A percentile compares a stretch with the other conserved stretches of the same genome.
phyloP scores from a whole-genome alignment of 2,888 invertebrate genomes.

The Linnaemya tessellans region DNA sequence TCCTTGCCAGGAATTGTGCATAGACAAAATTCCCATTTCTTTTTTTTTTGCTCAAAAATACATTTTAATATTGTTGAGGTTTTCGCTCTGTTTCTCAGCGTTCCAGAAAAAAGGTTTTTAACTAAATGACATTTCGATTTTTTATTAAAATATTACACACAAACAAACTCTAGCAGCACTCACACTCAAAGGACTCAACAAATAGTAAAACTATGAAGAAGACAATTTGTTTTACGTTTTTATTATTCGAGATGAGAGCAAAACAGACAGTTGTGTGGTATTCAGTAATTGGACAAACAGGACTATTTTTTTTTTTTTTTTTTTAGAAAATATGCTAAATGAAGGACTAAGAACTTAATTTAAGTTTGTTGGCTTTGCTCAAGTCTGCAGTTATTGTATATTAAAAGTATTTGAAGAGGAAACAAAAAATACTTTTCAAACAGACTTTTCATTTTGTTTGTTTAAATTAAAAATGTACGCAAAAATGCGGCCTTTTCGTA shows the following conservation, averaged over 20 bases:
- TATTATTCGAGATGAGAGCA: neutral
- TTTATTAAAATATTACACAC: conserved; percentile 15
- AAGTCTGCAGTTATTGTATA: neutral
- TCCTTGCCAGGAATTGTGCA: neutral
- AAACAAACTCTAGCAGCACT: neutral
- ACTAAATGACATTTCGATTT: conserved; percentile 36
- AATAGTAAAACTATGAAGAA: neutral
- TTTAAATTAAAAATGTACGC: too few relatives aligned
- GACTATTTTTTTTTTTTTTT: neutral
- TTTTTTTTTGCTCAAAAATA: neutral
- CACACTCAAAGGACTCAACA: neutral
- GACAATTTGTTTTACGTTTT: neutral
- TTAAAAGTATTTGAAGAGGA: too few relatives aligned
- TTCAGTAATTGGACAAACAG: conserved; percentile 8
- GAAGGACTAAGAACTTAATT: neutral
- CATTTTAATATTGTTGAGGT: conserved; percentile 41
- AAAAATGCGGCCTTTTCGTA: too few relatives aligned
- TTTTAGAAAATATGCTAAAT: neutral
- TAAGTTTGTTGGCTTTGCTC: neutral
- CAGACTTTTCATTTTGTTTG: too few relatives aligned
- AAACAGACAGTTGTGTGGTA: conserved; percentile 4
- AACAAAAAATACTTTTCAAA: too few relatives aligned
- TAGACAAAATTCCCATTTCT: neutral
- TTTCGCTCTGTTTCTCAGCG: neutral
- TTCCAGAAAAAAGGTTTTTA: conserved; percentile 3